Conservation (phyloP, 2,113 vertebrate species). For the Lucifuga dentata region DNA sequence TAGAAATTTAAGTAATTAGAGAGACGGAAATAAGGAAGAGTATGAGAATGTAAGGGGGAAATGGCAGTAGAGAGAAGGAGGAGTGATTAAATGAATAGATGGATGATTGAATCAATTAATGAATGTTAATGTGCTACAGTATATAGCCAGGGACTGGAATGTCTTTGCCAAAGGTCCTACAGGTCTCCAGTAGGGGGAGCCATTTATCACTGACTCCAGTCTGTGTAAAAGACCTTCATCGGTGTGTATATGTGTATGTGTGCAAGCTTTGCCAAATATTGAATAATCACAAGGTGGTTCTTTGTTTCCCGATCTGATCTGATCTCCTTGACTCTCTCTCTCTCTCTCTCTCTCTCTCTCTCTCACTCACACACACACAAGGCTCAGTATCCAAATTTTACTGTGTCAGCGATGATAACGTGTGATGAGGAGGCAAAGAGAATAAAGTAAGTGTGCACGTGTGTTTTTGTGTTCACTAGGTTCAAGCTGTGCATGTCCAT, state of each 20-base stretch:
- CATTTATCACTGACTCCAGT: slow-evolving; percentile 62
- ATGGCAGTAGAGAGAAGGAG: slow-evolving; percentile 37
- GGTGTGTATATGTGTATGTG: slow-evolving; percentile 1
- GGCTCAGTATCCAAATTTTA: slow-evolving; percentile 48
- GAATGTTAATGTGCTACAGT: slow-evolving; percentile 67
- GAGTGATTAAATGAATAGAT: slow-evolving; percentile 64
- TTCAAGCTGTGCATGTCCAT: background rate
- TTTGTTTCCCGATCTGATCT: slow-evolving; percentile 80
- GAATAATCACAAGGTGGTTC: slow-evolving; percentile 77
- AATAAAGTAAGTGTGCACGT: slow-evolving; percentile 43
- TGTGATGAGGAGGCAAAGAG: slow-evolving; percentile 72
- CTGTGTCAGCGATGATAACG: slow-evolving; percentile 76
- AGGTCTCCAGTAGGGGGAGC: slow-evolving; percentile 78
- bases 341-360: slow-evolving; percentile 40
- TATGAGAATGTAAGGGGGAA: slow-evolving; percentile 25
- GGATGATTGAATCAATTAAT: slow-evolving; percentile 74
- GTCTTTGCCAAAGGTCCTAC: slow-evolving; percentile 75
- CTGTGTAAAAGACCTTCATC: slow-evolving; percentile 67
- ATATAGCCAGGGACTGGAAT: slow-evolving; percentile 60
- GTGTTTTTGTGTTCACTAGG: slow-evolving; percentile 12
- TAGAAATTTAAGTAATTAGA: background rate
- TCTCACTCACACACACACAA: slow-evolving; percentile 12
- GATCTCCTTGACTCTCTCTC: slow-evolving; percentile 60
- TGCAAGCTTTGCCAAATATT: slow-evolving; percentile 36
- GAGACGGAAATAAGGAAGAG: slow-evolving; percentile 22